Percentiles rank a stretch among this genome's conserved stretches.
phyloP scores from a whole-genome alignment of 2,888 invertebrate genomes.

The Cryptus viduatorius region DNA sequence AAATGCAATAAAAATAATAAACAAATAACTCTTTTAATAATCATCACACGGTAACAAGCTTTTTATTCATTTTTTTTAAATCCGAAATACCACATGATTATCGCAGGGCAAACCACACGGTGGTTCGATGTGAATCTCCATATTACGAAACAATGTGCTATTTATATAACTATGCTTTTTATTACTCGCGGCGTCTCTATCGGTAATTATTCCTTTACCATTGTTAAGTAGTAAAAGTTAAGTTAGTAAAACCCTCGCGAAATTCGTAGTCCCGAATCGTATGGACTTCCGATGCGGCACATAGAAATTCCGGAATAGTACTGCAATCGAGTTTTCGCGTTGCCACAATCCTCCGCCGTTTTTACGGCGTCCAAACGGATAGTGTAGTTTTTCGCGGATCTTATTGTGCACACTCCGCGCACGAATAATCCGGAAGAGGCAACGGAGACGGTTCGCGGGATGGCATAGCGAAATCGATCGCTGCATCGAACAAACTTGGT shows the following conservation, averaged over 20 bases:
- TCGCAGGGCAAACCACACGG: too few relatives aligned
- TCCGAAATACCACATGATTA: too few relatives aligned
- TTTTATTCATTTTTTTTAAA: too few relatives aligned
- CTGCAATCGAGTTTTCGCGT: background rate
- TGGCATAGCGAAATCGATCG: constrained; percentile 63
- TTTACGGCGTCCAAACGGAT: constrained; percentile 25
- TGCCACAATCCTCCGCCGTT: background rate
- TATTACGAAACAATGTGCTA: too few relatives aligned
- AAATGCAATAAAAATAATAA: too few relatives aligned
- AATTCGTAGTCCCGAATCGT: background rate
- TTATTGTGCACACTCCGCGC: constrained; percentile 55
- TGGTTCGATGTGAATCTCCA: too few relatives aligned
- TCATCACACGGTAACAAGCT: too few relatives aligned
- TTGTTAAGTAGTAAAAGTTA: too few relatives aligned
- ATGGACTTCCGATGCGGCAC: background rate
- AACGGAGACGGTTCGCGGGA: background rate
- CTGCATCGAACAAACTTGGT: constrained; percentile 70
- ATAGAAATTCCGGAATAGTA: background rate
- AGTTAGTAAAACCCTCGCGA: background rate
- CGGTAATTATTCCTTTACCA: background rate
- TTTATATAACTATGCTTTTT: too few relatives aligned
- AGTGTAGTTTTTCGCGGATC: constrained; percentile 26
- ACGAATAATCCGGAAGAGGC: constrained; percentile 17
- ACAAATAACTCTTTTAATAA: too few relatives aligned
- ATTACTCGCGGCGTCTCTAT: background rate